Evolutionary conservation across 2,888 invertebrate genomes (phyloP).

Genomic region (Acrobasis repandana): DNA sequence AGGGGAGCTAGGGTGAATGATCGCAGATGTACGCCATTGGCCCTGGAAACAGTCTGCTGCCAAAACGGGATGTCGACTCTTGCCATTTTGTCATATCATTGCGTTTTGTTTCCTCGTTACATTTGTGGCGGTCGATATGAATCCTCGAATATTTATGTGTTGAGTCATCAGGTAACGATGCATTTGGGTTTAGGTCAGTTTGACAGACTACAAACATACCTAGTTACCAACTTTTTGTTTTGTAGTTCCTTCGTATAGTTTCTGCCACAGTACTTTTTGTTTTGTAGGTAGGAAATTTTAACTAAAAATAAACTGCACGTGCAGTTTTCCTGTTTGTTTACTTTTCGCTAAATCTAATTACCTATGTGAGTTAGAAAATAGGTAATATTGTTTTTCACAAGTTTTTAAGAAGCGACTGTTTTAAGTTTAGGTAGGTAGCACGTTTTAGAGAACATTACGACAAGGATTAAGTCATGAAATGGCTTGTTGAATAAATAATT

Average conservation of each 20-base stretch:
- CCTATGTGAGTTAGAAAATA: too few species aligned
- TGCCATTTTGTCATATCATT: conserved; percentile 32
- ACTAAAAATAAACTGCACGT: too few species aligned
- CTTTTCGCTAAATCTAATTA: too few species aligned
- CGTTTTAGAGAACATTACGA: too few species aligned
- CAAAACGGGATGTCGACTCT: conserved; percentile 63
- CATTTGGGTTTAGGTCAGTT: conserved; percentile 11
- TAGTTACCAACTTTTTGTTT: not conserved
- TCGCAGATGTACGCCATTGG: conserved; percentile 53
- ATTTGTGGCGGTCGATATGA: not conserved
- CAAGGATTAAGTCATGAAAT: not conserved
- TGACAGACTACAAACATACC: not conserved
- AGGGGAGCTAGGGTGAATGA: conserved; percentile 71
- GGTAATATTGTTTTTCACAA: too few species aligned
- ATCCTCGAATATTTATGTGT: conserved; percentile 7
- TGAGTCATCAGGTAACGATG: conserved; percentile 38
- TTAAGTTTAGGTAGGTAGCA: too few species aligned
- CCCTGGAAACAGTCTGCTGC: conserved; percentile 49
- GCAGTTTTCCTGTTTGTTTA: too few species aligned
- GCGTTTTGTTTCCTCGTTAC: not conserved
- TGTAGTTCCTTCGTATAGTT: too few species aligned
- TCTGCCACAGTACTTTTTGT: too few species aligned
- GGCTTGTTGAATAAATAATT: conserved; percentile 5
- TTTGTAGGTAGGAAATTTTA: too few species aligned
- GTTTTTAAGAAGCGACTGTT: too few species aligned